A percentile compares a stretch with the other conserved stretches of the same genome.
These are phyloP conservation scores for Protosalanx chinensis DNA, from an alignment of 2,797 vertebrate species.

Conservation along the genomic window DNA sequence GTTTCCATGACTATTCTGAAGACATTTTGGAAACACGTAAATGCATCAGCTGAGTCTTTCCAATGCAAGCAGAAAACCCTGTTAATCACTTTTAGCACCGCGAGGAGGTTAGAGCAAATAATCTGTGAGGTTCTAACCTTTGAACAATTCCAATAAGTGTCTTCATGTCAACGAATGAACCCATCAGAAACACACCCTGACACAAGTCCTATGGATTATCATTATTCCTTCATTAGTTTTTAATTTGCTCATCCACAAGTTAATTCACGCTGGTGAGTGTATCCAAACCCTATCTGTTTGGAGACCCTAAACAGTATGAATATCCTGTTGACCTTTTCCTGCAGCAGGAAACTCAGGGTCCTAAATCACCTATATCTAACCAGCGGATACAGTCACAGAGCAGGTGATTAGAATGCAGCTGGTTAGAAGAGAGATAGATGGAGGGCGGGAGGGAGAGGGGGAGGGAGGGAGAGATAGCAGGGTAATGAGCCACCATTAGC, in stretches of 20 bases:
- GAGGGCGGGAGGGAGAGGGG: background rate
- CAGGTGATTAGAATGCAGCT: slow-evolving; percentile 24
- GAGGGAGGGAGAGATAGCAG: background rate
- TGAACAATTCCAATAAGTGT: no score
- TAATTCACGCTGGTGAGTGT: background rate
- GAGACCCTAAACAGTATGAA: background rate
- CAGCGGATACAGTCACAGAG: slow-evolving; percentile 19
- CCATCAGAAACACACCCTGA: no score
- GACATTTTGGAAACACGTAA: no score
- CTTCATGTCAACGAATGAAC: no score
- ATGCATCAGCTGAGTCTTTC: no score
- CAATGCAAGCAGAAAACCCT: no score
- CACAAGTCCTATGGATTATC: no score
- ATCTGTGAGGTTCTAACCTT: no score
- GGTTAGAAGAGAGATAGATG: slow-evolving; percentile 6
- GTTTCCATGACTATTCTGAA: no score
- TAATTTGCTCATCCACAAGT: slow-evolving; percentile 13
- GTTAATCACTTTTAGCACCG: no score
- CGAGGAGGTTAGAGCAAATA: no score
- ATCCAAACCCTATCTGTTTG: background rate
- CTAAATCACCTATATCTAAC: slow-evolving; percentile 10
- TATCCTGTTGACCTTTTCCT: background rate
- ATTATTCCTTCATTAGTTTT: slow-evolving; percentile 3
- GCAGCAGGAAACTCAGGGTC: background rate
- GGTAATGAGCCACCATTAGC: slow-evolving; percentile 6